phyloP scores from a whole-genome alignment of 2,888 invertebrate species.

The Erpobdella octoculata region DNA sequence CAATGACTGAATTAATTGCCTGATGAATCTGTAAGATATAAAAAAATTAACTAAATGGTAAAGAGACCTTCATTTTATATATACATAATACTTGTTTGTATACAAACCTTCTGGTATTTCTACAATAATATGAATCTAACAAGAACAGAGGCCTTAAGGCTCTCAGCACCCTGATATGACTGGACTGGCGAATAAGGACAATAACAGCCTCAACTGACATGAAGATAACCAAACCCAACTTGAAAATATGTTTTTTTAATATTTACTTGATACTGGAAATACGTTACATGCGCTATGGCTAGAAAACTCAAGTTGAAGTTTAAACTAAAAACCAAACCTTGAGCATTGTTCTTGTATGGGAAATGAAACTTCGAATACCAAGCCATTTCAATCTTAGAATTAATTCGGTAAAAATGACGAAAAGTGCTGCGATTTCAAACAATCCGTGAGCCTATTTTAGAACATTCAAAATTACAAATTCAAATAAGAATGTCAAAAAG shows the following conservation, averaged over 20 bases:
- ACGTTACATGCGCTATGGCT: background rate
- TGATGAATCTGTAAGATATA: conserved; percentile 45
- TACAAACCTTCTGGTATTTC: conserved; percentile 61
- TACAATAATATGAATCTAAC: conserved; percentile 74
- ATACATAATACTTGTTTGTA: background rate
- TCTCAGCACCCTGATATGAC: conserved; percentile 77
- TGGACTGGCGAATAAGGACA: conserved; percentile 70
- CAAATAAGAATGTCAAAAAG: background rate
- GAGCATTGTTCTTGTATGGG: conserved; percentile 74
- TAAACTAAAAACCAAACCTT: conserved; percentile 59
- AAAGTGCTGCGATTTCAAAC: conserved; percentile 68
- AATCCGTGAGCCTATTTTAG: conserved; percentile 67
- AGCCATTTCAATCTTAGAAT: conserved; percentile 76
- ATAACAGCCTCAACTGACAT: conserved; percentile 76
- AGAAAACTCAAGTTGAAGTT: background rate
- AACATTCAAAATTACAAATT: conserved; percentile 58
- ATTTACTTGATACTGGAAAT: background rate
- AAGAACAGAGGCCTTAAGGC: conserved; percentile 79
- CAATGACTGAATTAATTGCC: conserved; percentile 72
- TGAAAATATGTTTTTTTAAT: background rate
- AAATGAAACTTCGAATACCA: conserved; percentile 71
- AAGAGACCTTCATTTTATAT: background rate
- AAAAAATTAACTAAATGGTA: background rate
- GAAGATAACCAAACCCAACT: conserved; percentile 45
- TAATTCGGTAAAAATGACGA: conserved; percentile 69